Base-by-base conservation (phyloP, 2,113 vertebrate species). In the Nyctibius bracteatus region DNA sequence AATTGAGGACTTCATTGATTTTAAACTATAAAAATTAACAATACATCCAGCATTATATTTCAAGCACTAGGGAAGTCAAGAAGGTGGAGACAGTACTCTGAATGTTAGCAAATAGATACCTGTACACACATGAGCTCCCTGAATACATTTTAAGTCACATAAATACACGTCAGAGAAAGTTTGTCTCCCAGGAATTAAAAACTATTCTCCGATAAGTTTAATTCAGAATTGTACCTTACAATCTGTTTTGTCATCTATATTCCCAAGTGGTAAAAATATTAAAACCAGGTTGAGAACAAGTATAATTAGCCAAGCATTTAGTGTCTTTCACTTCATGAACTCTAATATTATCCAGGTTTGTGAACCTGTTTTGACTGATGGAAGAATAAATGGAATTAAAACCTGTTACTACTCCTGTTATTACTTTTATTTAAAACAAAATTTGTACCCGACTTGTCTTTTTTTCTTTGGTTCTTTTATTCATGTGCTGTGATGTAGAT, bases 281-380 rank as follows among this genome's bases (percentile, higher is more conserved):
- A 92, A 92, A 91, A 90, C 25, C 41, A 77, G 19, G 11, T 61
- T 85, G 41, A 90, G 79, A 96, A 65, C 31, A 88, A 90, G 79
- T 66, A 58, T 62, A 95, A 96, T 94, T 95, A 96, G 31, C 17
- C 62, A 96, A 81, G 55, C 30, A 81, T 90, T 90, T 95, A 93
- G n/a, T 85, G 61, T 54, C 70, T 88, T 97, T 96, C 86, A 84
- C 63, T 85, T 96, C 44, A 74, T 46, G 88, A 95, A 91, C 74
- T 81, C 93, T 96, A 93, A n/a, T 73, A 73, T 55, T 74, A 86
- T 63, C 59, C 49, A 88, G 31, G 18, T 81, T 62, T 74, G 46
- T 62, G 61, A 90, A 68, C 51, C 43, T 94, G 27, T 3, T 54
- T 90, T 91, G 95, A 97, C 55, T 88, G 73, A 83, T 61, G 68